Conservation (phyloP, 2,797 vertebrate species). For the Clarias platycephalus region DNA sequence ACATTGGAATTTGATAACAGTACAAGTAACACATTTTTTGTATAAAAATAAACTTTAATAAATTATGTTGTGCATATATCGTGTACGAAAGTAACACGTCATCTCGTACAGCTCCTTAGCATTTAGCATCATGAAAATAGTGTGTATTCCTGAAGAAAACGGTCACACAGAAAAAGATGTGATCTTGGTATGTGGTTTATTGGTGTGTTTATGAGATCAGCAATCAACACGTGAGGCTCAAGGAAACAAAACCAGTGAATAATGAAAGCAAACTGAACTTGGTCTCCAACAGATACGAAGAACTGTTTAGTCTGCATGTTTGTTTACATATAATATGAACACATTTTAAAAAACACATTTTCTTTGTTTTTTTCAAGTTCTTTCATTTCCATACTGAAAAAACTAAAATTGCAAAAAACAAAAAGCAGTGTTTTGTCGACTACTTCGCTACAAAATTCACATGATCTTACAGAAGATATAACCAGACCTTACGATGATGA, state of each 20-base stretch:
- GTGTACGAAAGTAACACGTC: not conserved
- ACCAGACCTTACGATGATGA: not conserved
- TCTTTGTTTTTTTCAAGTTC: not conserved
- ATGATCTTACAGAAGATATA: not conserved
- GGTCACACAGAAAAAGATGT: too few species aligned
- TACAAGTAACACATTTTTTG: not conserved
- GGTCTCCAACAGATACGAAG: not conserved
- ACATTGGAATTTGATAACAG: not conserved
- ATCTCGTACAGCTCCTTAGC: too few species aligned
- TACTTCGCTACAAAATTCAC: not conserved
- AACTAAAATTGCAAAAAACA: not conserved
- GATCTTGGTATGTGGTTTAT: constrained; percentile 22
- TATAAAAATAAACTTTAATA: not conserved
- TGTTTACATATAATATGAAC: not conserved
- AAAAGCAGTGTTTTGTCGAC: not conserved
- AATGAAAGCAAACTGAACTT: not conserved
- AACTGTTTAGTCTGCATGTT: not conserved
- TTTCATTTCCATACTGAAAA: not conserved
- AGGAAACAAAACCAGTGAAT: not conserved
- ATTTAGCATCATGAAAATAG: not conserved
- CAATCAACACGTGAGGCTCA: not conserved
- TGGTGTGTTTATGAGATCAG: not conserved
- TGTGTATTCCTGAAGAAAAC: not conserved
- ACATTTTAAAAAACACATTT: not conserved
- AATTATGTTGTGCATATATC: not conserved